A percentile compares a stretch with the other conserved stretches of the same genome.
phyloP scores from a whole-genome alignment of 2,888 invertebrate genomes.

The Norana najaformis region DNA sequence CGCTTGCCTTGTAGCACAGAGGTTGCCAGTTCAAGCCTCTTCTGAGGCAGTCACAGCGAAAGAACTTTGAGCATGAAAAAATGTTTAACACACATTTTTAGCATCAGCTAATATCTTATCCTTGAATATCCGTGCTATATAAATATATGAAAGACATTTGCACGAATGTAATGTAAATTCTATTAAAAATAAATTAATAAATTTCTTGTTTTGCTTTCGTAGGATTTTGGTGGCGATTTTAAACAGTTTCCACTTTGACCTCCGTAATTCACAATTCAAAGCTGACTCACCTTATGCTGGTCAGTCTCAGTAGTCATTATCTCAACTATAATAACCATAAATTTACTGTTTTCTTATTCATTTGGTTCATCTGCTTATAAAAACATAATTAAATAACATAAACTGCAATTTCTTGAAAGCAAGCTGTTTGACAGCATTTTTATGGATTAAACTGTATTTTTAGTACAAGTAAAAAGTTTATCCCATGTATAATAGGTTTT shows the following conservation, averaged over 20 bases:
- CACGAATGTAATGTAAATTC: not conserved
- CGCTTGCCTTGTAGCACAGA: too few relatives aligned
- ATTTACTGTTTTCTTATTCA: not conserved
- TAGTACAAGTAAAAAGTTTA: too few relatives aligned
- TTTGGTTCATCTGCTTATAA: not conserved
- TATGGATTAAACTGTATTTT: too few relatives aligned
- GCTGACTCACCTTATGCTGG: not conserved
- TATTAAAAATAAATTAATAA: not conserved
- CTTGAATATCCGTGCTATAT: not conserved
- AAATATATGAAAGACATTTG: not conserved
- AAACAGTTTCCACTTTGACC: constrained; percentile 89
- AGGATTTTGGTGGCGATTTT: constrained; percentile 71
- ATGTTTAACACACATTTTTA: not conserved
- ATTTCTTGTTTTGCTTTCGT: not conserved
- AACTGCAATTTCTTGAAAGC: too few relatives aligned
- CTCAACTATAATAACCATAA: not conserved
- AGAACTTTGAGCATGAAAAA: not conserved
- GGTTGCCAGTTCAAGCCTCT: not conserved
- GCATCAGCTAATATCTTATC: not conserved
- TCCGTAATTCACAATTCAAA: constrained; percentile 60
- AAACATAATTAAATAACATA: not conserved
- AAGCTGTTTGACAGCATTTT: too few relatives aligned
- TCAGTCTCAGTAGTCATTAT: not conserved
- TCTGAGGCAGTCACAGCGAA: not conserved
- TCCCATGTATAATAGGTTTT: too few relatives aligned